A percentile compares a stretch with the other conserved stretches of the same genome.
These are phyloP conservation scores for Heterodera filipjevi DNA, from an alignment of 2,888 invertebrate genomes.

Conservation along the genomic window DNA sequence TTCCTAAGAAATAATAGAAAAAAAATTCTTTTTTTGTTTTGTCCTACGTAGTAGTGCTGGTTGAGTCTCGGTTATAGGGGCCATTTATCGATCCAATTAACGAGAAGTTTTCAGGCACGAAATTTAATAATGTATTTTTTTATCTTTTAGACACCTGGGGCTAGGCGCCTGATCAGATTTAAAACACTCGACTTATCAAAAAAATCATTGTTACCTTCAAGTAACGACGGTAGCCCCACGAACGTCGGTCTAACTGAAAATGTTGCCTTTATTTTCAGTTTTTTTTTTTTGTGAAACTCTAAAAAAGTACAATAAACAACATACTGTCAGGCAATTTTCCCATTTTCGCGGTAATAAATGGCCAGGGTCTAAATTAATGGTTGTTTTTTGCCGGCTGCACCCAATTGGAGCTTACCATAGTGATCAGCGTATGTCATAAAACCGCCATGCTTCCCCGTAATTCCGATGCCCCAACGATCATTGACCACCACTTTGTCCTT, in stretches of 20 bases:
- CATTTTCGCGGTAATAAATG: conserved; percentile 67
- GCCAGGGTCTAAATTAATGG: conserved; percentile 42
- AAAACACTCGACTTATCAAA: too few relatives aligned
- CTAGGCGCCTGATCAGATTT: neutral
- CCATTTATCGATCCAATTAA: too few relatives aligned
- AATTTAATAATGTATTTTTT: too few relatives aligned
- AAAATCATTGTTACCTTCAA: conserved; percentile 51
- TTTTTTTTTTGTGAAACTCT: too few relatives aligned
- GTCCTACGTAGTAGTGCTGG: too few relatives aligned
- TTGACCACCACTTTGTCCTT: conserved; percentile 86
- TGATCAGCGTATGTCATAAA: conserved; percentile 70
- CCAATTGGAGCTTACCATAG: conserved; percentile 15
- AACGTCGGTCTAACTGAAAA: conserved; percentile 66
- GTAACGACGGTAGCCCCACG: conserved; percentile 69
- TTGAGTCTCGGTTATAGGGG: too few relatives aligned
- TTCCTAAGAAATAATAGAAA: too few relatives aligned
- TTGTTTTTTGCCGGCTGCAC: too few relatives aligned
- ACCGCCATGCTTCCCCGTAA: conserved; percentile 83
- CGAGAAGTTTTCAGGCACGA: too few relatives aligned
- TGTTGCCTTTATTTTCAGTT: too few relatives aligned
- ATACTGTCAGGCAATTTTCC: conserved; percentile 68
- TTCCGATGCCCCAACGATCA: conserved; percentile 86
- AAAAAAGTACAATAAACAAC: neutral
- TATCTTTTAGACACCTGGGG: too few relatives aligned
- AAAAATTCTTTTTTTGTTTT: too few relatives aligned